These are phyloP conservation scores for Oxytorus armatus DNA, from an alignment of 2,888 invertebrate species.

Conservation along the genomic window DNA sequence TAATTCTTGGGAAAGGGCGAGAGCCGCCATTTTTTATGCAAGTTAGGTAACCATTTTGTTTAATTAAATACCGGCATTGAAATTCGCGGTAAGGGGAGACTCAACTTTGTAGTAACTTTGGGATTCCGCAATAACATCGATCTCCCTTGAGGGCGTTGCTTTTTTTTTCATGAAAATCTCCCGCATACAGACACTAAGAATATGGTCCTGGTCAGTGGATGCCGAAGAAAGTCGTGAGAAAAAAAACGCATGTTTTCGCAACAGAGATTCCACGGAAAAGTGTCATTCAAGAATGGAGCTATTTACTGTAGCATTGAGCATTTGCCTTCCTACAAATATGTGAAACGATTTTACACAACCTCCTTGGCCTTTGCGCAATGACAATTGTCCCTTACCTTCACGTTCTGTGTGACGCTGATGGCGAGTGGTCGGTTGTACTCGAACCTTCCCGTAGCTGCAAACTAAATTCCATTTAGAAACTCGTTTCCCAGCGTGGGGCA, in stretches of 20 bases:
- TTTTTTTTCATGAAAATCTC: constrained; percentile 15
- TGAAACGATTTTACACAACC: constrained; percentile 1
- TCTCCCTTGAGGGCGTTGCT: not conserved
- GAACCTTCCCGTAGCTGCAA: constrained; percentile 70
- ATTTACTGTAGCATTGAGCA: constrained; percentile 4
- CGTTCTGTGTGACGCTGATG: not conserved
- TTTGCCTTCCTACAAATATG: not conserved
- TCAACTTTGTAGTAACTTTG: too few relatives aligned
- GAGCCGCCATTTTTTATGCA: not conserved
- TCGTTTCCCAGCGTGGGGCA: constrained; percentile 74
- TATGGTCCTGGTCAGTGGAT: not conserved
- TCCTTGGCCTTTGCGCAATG: constrained; percentile 6
- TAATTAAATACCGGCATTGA: too few relatives aligned
- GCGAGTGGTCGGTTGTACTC: constrained; percentile 42
- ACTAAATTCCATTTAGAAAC: constrained; percentile 78
- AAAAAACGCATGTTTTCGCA: constrained; percentile 71
- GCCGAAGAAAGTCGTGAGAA: constrained; percentile 28
- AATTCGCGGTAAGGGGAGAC: too few relatives aligned
- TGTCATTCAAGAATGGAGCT: constrained; percentile 50
- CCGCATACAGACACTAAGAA: not conserved
- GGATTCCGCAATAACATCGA: not conserved
- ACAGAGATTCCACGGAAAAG: constrained; percentile 77
- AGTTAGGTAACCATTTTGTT: not conserved
- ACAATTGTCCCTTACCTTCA: constrained; percentile 6
- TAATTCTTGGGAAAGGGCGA: constrained; percentile 62